Evolutionary conservation across 2,113 vertebrate genomes (phyloP), one percentile per base, ranked within the genome.

Genomic region (Sterrhoptilus dennistouni): DNA sequence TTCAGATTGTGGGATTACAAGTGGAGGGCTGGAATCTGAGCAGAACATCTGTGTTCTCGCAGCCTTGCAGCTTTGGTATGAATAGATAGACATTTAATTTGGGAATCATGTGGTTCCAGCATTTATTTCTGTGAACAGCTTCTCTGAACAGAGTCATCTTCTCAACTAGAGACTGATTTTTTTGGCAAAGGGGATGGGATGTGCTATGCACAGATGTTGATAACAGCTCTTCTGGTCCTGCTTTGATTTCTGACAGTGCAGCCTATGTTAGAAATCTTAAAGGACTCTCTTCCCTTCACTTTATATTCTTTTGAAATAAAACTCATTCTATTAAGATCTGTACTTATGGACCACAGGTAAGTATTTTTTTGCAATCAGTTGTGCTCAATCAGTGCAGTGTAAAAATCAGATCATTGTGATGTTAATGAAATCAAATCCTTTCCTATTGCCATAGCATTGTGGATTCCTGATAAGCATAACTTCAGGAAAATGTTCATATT

Each of bases 11-110:
- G 38, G 18, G 33, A 19, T 86, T 35, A 75, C 31, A 40, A 36
- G 50, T 21, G 33, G 76, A 83, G 61, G 65, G 52, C 49, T 75
- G 44, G 66, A 91, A 79, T 56, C 77, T 44, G n/a, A 78, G 64
- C 25, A 56, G 11, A 74, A 80, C 88, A 95, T 77, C 93, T 89
- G 90, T 68, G 84, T 92, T 86, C 85, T 90, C 0, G 1, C 87
- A 56, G 81, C 84, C 74, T 94, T 79, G 84, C 91, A 91, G 60
- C 66, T 96, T 87, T 57, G 42, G 50, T 49, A 42, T 96, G 94
- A 93, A 91, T 88, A 83, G 69, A 69, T 9, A 75, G 54, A 14
- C 27, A 27, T n/a, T 89, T 82, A 76, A 90, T 90, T 89, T 63
- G 63, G 45, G 78, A 66, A 68, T 71, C 61, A 21, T 75, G 53